A percentile compares a stretch with the other conserved stretches of the same genome.
phyloP scores from a whole-genome alignment of 2,113 vertebrate genomes.

The Eidolon helvum region DNA sequence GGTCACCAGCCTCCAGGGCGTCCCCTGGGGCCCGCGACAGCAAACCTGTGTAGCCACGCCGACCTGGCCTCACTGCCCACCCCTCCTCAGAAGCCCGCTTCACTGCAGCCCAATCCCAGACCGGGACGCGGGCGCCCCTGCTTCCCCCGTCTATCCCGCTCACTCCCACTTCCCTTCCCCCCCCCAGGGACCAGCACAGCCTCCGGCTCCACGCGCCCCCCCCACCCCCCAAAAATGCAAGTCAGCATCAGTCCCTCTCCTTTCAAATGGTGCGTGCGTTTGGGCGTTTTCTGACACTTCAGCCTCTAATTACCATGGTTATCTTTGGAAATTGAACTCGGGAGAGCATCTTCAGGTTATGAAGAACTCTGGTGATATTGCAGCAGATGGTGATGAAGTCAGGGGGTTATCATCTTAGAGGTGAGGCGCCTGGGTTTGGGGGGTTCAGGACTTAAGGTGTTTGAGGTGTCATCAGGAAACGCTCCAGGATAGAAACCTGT shows the following conservation, averaged over 20 bases:
- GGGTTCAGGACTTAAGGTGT: rapidly evolving
- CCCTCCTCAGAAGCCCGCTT: neutral
- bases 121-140: neutral
- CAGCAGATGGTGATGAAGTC: neutral
- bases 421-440: neutral
- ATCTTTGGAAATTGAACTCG: neutral
- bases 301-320: neutral
- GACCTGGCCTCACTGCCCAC: rapidly evolving
- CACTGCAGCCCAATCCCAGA: neutral
- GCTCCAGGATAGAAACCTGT: neutral
- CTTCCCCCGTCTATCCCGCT: neutral
- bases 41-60: too few species aligned
- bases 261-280: neutral
- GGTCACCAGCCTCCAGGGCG: neutral
- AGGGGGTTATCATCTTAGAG: neutral
- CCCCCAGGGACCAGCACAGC: neutral
- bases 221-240: neutral
- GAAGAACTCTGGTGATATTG: neutral
- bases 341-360: neutral
- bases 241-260: neutral
- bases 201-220: rapidly evolving
- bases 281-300: neutral
- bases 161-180: neutral
- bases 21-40: neutral
- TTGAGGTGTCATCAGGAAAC: neutral